A percentile compares a stretch with the other conserved stretches of the same genome.
phyloP scores from a whole-genome alignment of 2,113 vertebrate genomes.

The Eolophus roseicapilla region DNA sequence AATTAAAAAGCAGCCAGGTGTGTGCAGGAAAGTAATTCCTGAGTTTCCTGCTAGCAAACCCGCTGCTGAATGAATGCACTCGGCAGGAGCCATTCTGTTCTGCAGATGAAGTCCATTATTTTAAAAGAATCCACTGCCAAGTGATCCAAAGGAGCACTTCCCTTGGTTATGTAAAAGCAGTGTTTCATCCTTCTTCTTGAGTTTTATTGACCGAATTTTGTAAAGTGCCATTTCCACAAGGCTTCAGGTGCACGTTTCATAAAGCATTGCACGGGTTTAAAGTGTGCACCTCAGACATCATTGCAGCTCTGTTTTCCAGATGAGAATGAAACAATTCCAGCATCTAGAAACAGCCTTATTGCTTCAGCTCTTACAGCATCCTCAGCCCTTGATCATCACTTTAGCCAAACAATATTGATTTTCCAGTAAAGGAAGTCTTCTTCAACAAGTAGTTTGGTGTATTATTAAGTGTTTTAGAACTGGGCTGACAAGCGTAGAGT shows the following conservation, averaged over 20 bases:
- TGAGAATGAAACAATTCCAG: background rate
- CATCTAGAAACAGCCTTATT: background rate
- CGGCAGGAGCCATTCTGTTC: background rate
- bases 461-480: background rate
- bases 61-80: background rate
- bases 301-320: background rate
- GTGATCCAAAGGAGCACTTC: background rate
- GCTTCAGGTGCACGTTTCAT: fast-evolving
- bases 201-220: slow-evolving; percentile 3
- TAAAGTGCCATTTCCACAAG: background rate
- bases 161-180: background rate
- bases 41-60: slow-evolving; percentile 5
- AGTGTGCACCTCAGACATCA: background rate
- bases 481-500: background rate
- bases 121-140: slow-evolving; percentile 2
- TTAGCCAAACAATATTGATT: background rate
- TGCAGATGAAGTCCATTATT: slow-evolving; percentile 30
- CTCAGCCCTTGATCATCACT: background rate
- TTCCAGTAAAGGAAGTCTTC: background rate
- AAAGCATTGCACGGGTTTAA: background rate
- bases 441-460: background rate
- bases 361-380: background rate
- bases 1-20: background rate
- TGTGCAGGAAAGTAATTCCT: background rate
- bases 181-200: background rate